Evolutionary conservation across 2,113 vertebrate species (phyloP).

Genomic region (Ariopsis seemanni): DNA sequence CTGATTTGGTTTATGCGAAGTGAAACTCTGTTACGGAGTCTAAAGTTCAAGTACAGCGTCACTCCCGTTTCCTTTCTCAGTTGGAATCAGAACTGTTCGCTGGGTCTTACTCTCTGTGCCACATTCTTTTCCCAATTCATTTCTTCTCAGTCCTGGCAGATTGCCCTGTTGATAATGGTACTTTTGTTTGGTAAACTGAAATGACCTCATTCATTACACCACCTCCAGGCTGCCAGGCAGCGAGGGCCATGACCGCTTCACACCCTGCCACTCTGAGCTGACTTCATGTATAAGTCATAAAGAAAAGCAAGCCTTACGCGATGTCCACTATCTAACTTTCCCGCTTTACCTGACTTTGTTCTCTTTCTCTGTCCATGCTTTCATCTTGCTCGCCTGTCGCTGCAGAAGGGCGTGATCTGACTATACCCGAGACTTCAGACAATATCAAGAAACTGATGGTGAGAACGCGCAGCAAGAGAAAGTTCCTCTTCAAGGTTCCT

Average conservation of each 20-base stretch:
- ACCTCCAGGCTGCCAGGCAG: conserved; percentile 20
- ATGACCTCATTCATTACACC: conserved; percentile 51
- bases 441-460: conserved; percentile 95
- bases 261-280: background rate
- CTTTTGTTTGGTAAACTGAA: conserved; percentile 47
- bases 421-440: conserved; percentile 89
- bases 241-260: background rate
- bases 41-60: background rate
- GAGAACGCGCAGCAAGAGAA: conserved; percentile 91
- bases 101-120: background rate
- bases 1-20: background rate
- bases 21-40: background rate
- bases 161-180: conserved; percentile 42
- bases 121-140: conserved; percentile 1
- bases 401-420: conserved; percentile 77
- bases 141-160: conserved; percentile 42
- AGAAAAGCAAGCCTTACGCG: background rate
- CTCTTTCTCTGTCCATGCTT: background rate
- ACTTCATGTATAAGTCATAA: background rate
- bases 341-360: background rate
- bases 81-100: background rate
- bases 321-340: background rate
- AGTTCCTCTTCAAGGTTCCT: conserved; percentile 94
- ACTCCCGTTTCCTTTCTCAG: background rate
- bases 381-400: background rate